Base-by-base conservation (phyloP, 2,113 vertebrate species). In the Ceyx cyanopectus region DNA sequence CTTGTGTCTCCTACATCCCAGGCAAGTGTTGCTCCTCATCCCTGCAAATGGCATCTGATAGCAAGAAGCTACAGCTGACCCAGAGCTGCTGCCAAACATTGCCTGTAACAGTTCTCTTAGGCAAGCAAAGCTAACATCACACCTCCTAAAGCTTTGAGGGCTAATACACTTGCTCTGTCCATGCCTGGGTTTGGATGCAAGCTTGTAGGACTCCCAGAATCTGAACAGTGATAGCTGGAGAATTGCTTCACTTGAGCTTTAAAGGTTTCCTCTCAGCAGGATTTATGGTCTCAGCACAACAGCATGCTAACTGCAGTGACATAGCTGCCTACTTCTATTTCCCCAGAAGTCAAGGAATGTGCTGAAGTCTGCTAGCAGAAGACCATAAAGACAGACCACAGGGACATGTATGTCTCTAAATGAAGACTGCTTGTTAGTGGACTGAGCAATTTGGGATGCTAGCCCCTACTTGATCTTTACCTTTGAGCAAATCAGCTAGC, bases 231-330 rank as follows among this genome's bases (percentile, higher is more conserved):
- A 57, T 5, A 89, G 57, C 1, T 2, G 62, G 21, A 10, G 26
- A 61, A 79, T 34, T 84, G 54, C 45, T 75, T 65, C 74, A 27
- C 53, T 41, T 61, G 66, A 87, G 66, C 9, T 63, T 24, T 46
- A 58, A 66, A 81, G 34, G 43, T 20, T 51, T 92, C 16, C 40
- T 91, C 89, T 87, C 81, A 41, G 67, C 56, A 62, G 56, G 74
- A 73, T 78, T 81, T 66, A 54, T 18, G 40, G 79, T 61, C 57
- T 91, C 81, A 34, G 68, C 78, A 72, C 53, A 84, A 0, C 89
- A 84, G 26, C 48, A 43, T 2, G 13, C 43, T 74, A 75, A 68
- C 62, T 75, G 22, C 53, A 45, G 21, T 27, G 77, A 72, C 45
- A 68, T 3, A 19, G 41, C 26, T 89, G 34, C 61, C 84, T 53